These are phyloP conservation scores for Trichechus manatus DNA, from an alignment of 2,113 vertebrate species.

Conservation along the genomic window DNA sequence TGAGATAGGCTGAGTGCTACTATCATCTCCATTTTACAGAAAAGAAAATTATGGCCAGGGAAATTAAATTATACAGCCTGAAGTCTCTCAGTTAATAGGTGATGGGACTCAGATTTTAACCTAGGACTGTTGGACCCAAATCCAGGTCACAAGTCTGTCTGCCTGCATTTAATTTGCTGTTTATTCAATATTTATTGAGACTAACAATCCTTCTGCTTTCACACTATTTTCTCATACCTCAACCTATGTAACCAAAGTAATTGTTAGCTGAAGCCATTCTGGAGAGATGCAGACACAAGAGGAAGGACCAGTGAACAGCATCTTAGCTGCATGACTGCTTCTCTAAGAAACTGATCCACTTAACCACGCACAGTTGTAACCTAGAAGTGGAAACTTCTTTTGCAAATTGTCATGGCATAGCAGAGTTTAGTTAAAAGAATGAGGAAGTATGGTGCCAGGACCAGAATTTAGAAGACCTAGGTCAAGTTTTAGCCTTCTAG, in stretches of 20 bases:
- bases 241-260: not conserved
- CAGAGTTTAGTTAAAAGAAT: not conserved
- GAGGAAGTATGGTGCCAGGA: not conserved
- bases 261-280: not conserved
- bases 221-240: conserved; percentile 2
- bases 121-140: not conserved
- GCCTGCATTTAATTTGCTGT: conserved; percentile 14
- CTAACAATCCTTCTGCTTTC: not conserved
- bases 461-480: not conserved
- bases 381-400: not conserved
- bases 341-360: not conserved
- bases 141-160: not conserved
- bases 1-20: not conserved
- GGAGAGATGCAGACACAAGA: not conserved
- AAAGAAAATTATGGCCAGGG: conserved; percentile 6
- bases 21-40: conserved; percentile 29
- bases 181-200: not conserved
- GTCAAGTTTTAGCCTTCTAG: not conserved
- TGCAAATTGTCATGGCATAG: not conserved
- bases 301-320: not conserved
- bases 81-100: not conserved
- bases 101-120: conserved; percentile 13
- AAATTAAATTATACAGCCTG: not conserved
- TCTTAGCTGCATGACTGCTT: not conserved
- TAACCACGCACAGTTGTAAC: not conserved